phyloP scores from a whole-genome alignment of 2,888 invertebrate genomes.

The Diloba caeruleocephala region DNA sequence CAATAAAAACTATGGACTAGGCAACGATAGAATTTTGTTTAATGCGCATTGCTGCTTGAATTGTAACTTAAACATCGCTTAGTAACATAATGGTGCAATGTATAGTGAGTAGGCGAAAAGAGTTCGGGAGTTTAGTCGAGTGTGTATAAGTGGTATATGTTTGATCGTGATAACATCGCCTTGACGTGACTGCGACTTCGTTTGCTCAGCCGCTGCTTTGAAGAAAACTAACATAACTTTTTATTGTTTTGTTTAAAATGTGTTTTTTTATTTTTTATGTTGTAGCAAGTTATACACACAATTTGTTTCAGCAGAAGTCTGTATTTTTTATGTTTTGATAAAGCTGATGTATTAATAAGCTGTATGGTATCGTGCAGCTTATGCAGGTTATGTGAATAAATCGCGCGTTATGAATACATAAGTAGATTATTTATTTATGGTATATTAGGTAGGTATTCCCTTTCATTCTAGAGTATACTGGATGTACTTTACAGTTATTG shows the following conservation, averaged over 20 bases:
- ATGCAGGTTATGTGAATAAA: too few species aligned
- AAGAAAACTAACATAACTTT: constrained; percentile 86
- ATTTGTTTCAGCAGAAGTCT: constrained; percentile 2
- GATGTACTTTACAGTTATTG: too few species aligned
- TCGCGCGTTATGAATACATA: not conserved
- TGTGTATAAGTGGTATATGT: constrained; percentile 42
- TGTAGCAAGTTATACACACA: constrained; percentile 1
- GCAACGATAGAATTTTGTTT: constrained; percentile 15
- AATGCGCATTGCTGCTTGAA: constrained; percentile 56
- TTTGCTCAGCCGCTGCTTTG: constrained; percentile 80
- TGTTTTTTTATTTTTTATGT: constrained; percentile 43
- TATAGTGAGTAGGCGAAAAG: not conserved
- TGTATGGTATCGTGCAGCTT: too few species aligned
- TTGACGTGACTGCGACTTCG: constrained; percentile 79
- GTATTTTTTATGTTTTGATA: constrained; percentile 11
- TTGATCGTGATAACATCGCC: constrained; percentile 73
- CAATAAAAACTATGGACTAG: constrained; percentile 35
- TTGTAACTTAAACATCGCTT: not conserved
- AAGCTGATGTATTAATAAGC: constrained; percentile 26
- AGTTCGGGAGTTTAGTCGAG: not conserved
- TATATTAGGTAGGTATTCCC: too few species aligned
- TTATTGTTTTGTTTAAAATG: constrained; percentile 63
- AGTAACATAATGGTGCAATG: constrained; percentile 12
- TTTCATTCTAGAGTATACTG: too few species aligned
- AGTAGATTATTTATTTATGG: constrained; percentile 10